phyloP scores from a whole-genome alignment of 2,888 invertebrate species.

The Eilema griseolum region DNA sequence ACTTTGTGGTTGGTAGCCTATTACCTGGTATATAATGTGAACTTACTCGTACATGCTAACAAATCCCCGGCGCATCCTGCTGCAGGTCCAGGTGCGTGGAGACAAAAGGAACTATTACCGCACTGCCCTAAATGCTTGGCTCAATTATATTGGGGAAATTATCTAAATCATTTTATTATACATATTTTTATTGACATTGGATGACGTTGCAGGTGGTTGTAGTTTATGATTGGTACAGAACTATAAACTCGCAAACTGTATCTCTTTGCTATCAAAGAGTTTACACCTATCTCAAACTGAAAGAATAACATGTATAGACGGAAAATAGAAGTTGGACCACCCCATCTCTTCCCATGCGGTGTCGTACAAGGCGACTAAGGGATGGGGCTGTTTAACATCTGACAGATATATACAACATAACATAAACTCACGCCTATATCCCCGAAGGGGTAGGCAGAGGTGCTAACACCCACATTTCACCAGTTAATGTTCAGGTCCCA shows the following conservation, averaged over 20 bases:
- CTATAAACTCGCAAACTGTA: neutral
- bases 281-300: no score
- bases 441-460: no score
- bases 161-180: conserved; percentile 12
- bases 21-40: neutral
- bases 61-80: conserved; percentile 12
- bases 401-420: no score
- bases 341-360: no score
- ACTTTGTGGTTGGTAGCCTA: no score
- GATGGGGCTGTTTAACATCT: no score
- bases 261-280: neutral
- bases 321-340: no score
- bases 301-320: no score
- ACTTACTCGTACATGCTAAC: conserved; percentile 14
- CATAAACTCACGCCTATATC: no score
- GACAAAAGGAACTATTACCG: conserved; percentile 1
- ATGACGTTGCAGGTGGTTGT: conserved; percentile 5
- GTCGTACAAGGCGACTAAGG: no score
- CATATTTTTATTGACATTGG: conserved; percentile 6
- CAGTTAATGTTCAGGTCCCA: no score
- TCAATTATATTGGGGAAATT: neutral
- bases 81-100: conserved; percentile 11
- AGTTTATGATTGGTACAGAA: conserved; percentile 12
- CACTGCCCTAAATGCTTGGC: conserved; percentile 4
- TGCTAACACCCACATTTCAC: no score